These are phyloP conservation scores for Anguilla megastoma DNA, from an alignment of 2,797 vertebrate species.

Conservation along the genomic window DNA sequence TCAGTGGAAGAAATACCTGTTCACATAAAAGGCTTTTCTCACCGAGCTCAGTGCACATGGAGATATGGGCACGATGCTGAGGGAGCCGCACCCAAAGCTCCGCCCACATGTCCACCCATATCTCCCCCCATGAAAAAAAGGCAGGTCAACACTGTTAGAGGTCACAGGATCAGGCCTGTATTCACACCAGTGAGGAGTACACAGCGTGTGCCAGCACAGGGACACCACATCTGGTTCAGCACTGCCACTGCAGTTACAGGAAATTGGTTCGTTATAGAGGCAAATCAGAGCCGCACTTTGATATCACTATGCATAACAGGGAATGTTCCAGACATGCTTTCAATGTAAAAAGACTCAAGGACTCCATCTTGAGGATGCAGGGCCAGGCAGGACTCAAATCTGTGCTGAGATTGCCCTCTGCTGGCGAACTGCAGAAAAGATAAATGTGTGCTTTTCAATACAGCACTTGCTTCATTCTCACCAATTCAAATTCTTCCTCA, in stretches of 20 bases:
- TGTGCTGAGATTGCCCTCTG: conserved; percentile 56
- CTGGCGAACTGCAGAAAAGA: conserved; percentile 43
- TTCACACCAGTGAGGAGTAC: neutral
- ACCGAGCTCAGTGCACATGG: neutral
- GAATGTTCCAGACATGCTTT: neutral
- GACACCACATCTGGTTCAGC: neutral
- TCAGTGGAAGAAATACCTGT: neutral
- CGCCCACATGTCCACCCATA: neutral
- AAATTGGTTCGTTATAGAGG: too few species aligned
- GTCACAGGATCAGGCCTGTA: neutral
- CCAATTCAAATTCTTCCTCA: neutral
- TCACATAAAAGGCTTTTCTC: neutral
- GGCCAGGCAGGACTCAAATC: neutral
- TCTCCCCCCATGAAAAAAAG: neutral
- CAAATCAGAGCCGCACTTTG: neutral
- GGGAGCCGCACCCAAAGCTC: neutral
- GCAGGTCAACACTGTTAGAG: neutral
- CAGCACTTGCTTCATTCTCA: too few species aligned
- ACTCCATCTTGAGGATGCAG: conserved; percentile 3
- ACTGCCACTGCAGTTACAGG: neutral
- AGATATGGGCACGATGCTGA: neutral
- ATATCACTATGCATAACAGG: neutral
- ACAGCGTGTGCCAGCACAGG: neutral
- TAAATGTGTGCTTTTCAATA: neutral
- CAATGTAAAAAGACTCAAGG: neutral